Conservation (phyloP, 2,113 vertebrate species). For the Cyprinodon brontotheroides region DNA sequence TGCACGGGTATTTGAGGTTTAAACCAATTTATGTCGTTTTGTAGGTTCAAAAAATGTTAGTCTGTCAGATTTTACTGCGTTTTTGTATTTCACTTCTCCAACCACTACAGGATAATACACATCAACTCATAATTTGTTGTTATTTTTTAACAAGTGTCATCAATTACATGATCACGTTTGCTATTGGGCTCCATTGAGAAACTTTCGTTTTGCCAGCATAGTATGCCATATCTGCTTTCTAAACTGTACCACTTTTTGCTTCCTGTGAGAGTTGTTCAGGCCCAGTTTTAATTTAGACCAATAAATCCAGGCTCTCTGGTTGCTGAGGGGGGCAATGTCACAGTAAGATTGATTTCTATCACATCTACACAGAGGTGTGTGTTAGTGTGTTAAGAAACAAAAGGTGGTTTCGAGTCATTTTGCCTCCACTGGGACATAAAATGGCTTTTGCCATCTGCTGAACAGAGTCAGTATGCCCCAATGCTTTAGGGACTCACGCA, state of each 20-base stretch:
- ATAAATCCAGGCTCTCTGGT: slow-evolving; percentile 61
- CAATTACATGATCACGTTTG: slow-evolving; percentile 19
- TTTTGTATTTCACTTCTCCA: not conserved
- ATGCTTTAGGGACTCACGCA: slow-evolving; percentile 40
- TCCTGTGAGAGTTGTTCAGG: slow-evolving; percentile 65
- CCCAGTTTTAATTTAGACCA: slow-evolving; percentile 74
- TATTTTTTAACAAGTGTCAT: slow-evolving; percentile 10
- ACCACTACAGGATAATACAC: not conserved
- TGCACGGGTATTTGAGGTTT: no score
- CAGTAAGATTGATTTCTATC: slow-evolving; percentile 75
- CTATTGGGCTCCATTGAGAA: slow-evolving; percentile 29
- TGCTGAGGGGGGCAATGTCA: slow-evolving; percentile 72
- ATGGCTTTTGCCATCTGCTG: slow-evolving; percentile 73
- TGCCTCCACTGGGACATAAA: slow-evolving; percentile 56
- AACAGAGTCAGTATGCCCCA: slow-evolving; percentile 68
- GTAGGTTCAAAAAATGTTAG: no score
- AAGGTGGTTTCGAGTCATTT: slow-evolving; percentile 39
- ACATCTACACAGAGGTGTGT: slow-evolving; percentile 55
- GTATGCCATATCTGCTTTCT: slow-evolving; percentile 40
- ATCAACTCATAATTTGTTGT: not conserved
- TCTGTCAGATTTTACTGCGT: not conserved
- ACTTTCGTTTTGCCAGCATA: slow-evolving; percentile 39
- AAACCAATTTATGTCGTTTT: no score
- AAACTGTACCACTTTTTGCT: slow-evolving; percentile 50
- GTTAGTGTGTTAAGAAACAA: slow-evolving; percentile 54